Base-by-base conservation (phyloP, 2,797 vertebrate genomes). In the Sarcoramphus papa region DNA sequence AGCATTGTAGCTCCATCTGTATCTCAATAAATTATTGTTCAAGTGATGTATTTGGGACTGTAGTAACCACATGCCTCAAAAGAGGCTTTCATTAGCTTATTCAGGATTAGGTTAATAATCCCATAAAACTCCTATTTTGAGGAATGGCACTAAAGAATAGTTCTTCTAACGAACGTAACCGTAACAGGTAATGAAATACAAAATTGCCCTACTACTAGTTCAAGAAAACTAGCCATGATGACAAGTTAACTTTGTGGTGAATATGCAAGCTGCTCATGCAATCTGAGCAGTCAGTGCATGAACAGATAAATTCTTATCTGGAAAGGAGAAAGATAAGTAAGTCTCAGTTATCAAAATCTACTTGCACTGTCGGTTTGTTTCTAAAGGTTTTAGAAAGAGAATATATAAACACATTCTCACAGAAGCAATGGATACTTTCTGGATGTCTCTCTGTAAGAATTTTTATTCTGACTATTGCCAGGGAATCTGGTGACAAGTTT, bases 71-170 rank as follows among this genome's bases (percentile, higher is more conserved):
- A 74, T 45, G 76, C 60, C 50, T 92, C 67, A 78, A 90, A 95
- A 96, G 95, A 92, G 40, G 95, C 93, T 96, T 97, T 94, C 86
- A 85, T 96, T 95, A 93, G 67, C 77, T 96, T 92, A 95, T 77
- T 94, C 47, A 45, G 91, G 87, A 97, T 97, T 95, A 96, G 24
- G 73, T 81, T 94, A 92, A 91, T 94, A 96, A 97, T 97, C 94
- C 40, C 74, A 74, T 85, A 56, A 67, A 79, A 51, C n/a, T 68
- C 63, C 87, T 92, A 88, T 88, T 96, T 93, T 95, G 70, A 79
- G 93, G 37, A 85, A 80, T 10, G 47, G 64, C 65, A 67, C 27
- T 76, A 45, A 70, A 60, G 45, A 81, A 65, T 6, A 53, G 31
- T 68, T 83, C 59, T 85, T 86, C 63, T 92, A 53, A 78, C 35